Base-by-base conservation (phyloP, 2,888 invertebrate genomes). In the Cryptophagus acutangulus region DNA sequence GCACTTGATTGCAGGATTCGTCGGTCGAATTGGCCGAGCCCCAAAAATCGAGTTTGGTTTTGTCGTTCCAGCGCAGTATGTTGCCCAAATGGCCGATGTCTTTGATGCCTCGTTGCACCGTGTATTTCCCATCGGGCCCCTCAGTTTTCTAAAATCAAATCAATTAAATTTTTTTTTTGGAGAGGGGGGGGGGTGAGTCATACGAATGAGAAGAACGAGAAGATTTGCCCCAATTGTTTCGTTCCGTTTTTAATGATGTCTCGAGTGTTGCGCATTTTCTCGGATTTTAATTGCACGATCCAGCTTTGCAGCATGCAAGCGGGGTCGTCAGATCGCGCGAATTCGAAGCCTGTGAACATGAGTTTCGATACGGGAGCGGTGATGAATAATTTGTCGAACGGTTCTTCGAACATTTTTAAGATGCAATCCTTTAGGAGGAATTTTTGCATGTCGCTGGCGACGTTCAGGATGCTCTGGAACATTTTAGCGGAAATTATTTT, bases 61-160 rank as follows among this genome's bases (percentile, higher is more conserved):
- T 58, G 1, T 66, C 69, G 38, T 74, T 69, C 61, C 72, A 77
- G 1, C 71, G 59, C 0, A 74, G 65, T 2, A 77, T 73, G 38
- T 70, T 64, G 0, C 79, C 79, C 1, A 60, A 46, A 36, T 67
- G 62, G 1, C 57, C 55, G 0, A 74, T 45, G 56, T 78, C 65
- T 5, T 72, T 59, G 0, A 66, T 59, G 0, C 80, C 80, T 1
- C 77, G 71, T 2, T 71, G 65, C 53, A 77, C 70, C 16, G 71
- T 71, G 53, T 68, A 76, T 0, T 77, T 74, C 0, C 78, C 79
- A 1, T 71, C 55, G 14, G 66, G 63, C 1, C 74, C 68, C 10
- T 54, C 57, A 54, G 77, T 78, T 46, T 74, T 60, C 78, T 48
- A 16, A 3, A 15, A 31, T 15, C 5, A 31, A 10, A 8, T 15